Evolutionary conservation across 2,113 vertebrate species (phyloP), one percentile per base, ranked within the genome.

Genomic region (Turdus rufiventris): DNA sequence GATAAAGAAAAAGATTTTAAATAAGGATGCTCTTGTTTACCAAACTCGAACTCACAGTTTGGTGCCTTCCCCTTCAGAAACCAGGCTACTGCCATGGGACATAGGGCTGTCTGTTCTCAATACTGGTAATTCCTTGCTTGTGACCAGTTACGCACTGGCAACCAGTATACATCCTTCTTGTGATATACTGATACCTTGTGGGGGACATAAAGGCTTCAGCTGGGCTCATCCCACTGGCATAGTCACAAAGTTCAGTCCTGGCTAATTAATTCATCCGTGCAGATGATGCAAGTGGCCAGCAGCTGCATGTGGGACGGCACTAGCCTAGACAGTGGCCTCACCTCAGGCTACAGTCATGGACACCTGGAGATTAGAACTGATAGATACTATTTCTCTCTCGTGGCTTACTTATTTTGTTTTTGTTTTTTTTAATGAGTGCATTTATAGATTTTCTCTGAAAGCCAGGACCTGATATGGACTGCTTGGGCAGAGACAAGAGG

Each of bases 201-300:
- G 47, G 47, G 56, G 29, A 43, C 6, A 5, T 2, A 17, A 2
- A 8, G 42, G 34, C 33, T 88, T 85, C 61, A 50, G 0, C 51
- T 63, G 62, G 77, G 10, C 36, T 60, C 40, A 21, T 66, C 33
- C 8, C 70, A 45, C 33, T 24, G 29, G 8, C 38, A 45, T 20
- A 21, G 29, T 45, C 65, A 51, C 48, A 18, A 29, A 75, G n/a
- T 8, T 34, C 43, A 78, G 18, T 58, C 33, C 77, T 47, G 77
- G 33, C 47, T 77, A 17, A 16, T 0, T 0, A 65, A 50, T 25
- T 48, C n/a, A 40, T 45, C 12, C 24, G 7, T 36, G 31, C 10
- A 31, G 6, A 11, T 33, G 28, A 3, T 53, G 28, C 19, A 28
- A 68, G 72, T 45, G 50, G 42, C 62, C 33, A 48, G 58, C 45